Conservation (phyloP, 53 echinoderm and acorn worm genomes). For the Pentamera pediparva region DNA sequence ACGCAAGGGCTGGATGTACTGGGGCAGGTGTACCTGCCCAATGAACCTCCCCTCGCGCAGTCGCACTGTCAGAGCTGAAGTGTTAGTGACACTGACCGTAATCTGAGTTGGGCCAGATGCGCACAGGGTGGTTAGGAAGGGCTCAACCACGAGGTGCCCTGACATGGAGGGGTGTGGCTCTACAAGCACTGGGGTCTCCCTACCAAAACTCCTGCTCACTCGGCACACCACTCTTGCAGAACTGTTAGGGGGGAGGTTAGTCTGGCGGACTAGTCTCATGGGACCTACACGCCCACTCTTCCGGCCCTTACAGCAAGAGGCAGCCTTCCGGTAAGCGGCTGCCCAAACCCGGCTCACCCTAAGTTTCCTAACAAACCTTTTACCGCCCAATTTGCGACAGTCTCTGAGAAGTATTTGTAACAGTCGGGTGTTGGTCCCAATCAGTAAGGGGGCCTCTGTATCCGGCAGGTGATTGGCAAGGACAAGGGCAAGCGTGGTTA, state of each 20-base stretch:
- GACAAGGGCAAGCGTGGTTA: conserved; percentile 43
- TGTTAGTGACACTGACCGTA: neutral
- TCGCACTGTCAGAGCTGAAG: conserved; percentile 2
- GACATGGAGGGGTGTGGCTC: conserved; percentile 18
- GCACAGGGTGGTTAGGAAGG: neutral
- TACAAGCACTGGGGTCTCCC: conserved; percentile 18
- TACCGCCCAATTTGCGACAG: conserved; percentile 30
- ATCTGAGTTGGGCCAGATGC: neutral
- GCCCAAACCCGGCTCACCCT: neutral
- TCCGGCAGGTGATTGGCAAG: neutral
- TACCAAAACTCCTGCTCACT: neutral
- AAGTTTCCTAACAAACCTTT: conserved; percentile 1
- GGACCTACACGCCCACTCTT: neutral
- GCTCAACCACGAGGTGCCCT: neutral
- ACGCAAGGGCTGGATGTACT: neutral
- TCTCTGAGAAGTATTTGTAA: conserved; percentile 13
- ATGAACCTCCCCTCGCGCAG: conserved; percentile 4
- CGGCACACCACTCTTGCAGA: neutral
- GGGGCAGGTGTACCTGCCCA: neutral
- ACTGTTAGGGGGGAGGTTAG: neutral
- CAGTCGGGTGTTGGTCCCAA: conserved; percentile 56
- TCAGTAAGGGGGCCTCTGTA: conserved; percentile 23
- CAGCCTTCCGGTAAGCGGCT: conserved; percentile 12
- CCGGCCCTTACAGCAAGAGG: neutral
- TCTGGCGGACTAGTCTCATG: neutral